Conservation (phyloP, 2,797 vertebrate genomes). For the Lophius americanus region DNA sequence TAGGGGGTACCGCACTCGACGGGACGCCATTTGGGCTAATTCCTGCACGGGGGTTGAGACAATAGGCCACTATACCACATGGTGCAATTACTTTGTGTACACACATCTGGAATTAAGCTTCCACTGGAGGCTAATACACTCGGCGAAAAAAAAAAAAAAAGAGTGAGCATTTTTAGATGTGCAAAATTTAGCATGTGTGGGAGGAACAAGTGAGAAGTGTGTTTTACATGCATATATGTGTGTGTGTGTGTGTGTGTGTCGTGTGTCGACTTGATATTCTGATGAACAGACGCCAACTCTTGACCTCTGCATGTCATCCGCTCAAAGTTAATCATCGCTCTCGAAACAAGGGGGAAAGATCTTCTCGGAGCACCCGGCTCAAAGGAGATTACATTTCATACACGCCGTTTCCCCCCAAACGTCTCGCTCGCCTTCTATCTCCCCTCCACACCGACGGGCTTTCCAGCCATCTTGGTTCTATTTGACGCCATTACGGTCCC, state of each 20-base stretch:
- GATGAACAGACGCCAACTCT: slow-evolving; percentile 36
- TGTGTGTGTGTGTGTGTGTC: neutral
- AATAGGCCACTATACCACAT: slow-evolving; percentile 84
- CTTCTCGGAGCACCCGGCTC: slow-evolving; percentile 34
- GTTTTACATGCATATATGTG: neutral
- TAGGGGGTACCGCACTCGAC: slow-evolving; percentile 77
- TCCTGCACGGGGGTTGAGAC: slow-evolving; percentile 78
- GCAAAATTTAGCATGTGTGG: slow-evolving; percentile 64
- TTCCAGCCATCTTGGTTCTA: slow-evolving; percentile 64
- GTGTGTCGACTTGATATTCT: slow-evolving; percentile 30
- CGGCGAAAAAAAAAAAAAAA: slow-evolving; percentile 16
- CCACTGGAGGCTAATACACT: slow-evolving; percentile 75
- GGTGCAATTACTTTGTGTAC: slow-evolving; percentile 83
- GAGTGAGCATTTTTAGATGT: slow-evolving; percentile 63
- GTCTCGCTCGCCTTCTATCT: slow-evolving; percentile 30
- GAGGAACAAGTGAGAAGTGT: slow-evolving; percentile 55
- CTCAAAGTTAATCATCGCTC: slow-evolving; percentile 53
- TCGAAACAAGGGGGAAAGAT: slow-evolving; percentile 47
- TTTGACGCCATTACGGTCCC: slow-evolving; percentile 48
- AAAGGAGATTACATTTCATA: slow-evolving; percentile 50
- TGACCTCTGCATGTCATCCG: slow-evolving; percentile 48
- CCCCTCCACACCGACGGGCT: slow-evolving; percentile 18
- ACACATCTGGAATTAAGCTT: slow-evolving; percentile 84
- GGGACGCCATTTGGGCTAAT: slow-evolving; percentile 82
- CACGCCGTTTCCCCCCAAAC: slow-evolving; percentile 39